These are phyloP conservation scores for Hetaerina americana DNA, from an alignment of 1,140 invertebrate genomes.

Conservation along the genomic window DNA sequence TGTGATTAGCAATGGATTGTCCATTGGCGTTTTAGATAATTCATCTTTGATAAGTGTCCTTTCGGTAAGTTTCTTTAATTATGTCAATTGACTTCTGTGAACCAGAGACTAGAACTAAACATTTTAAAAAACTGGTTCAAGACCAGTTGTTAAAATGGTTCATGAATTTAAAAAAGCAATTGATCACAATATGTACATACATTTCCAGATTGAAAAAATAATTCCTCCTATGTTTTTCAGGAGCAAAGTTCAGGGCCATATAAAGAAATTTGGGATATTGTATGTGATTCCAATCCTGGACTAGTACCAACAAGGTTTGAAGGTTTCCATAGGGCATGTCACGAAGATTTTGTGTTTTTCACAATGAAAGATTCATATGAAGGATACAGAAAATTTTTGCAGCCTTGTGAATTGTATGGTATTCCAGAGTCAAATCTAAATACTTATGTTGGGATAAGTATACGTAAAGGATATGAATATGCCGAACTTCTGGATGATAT, in stretches of 20 bases:
- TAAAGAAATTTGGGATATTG: not conserved
- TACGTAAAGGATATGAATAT: not conserved
- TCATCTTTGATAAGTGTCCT: not conserved
- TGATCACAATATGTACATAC: too few relatives aligned
- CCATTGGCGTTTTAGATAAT: not conserved
- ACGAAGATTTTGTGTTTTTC: not conserved
- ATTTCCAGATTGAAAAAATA: too few relatives aligned
- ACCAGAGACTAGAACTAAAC: too few relatives aligned
- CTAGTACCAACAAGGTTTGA: not conserved
- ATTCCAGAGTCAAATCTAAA: not conserved
- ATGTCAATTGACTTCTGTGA: too few relatives aligned
- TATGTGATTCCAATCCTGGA: not conserved
- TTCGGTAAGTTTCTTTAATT: not conserved
- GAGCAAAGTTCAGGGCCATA: not conserved
- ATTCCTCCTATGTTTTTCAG: too few relatives aligned
- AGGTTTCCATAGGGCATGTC: not conserved
- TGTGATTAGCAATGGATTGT: not conserved
- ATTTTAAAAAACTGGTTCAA: too few relatives aligned
- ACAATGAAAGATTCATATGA: not conserved
- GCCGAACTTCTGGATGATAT: not conserved
- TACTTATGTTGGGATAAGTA: not conserved
- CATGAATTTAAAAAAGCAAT: too few relatives aligned
- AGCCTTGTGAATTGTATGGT: not conserved
- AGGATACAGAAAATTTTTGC: not conserved
- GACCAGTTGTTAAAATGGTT: too few relatives aligned